Evolutionary conservation across 2,113 vertebrate genomes (phyloP), one percentile per base, ranked within the genome.

Genomic region (Malurus cyaneus): DNA sequence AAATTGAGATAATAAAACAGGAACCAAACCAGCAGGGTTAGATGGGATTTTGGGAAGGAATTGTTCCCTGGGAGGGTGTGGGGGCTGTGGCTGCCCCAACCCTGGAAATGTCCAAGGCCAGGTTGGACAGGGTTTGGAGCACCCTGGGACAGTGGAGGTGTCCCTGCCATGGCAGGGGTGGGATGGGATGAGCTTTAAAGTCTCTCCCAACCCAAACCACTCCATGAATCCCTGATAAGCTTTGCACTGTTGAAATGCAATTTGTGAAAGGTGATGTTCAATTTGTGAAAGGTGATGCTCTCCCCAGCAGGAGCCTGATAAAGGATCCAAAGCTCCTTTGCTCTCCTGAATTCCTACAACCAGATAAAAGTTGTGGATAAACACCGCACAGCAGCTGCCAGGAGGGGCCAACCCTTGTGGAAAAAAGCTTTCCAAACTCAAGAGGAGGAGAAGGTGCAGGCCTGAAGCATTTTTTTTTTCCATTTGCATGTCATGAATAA

Each of bases 41-140:
- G 52, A 20, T 73, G 39, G 5, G 86, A 34, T 31, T 15, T 7
- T 31, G 20, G 5, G 25, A 18, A 26, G 62, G 7, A 42, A 12
- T 70, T 2, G 4, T 31, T 16, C 14, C 20, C 34, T 36, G 47
- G 0, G 25, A 47, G 41, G n/a, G 41, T 31, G 54, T 3, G 3
- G 0, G 61, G 78, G 70, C 20, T 61, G n/a, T 4, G 61, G 61
- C 53, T 89, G 78, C 41, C 16, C n/a, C 87, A 69, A 19, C 71
- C 62, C 49, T 70, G 87, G 70, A 0, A 76, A 12, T 49, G 79
- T 0, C 70, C 54, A 5, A 18, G 62, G 62, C 54, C 54, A 36
- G 54, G 54, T 0, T 54, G 77, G 52, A 39, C 0, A 0, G 25
- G 59, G 26, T 2, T 57, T 2, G 69, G n/a, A 67, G 53, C 61